Percentiles rank a stretch among this genome's conserved stretches.
phyloP scores from a whole-genome alignment of 2,113 vertebrate species.

The Phyllostomus discolor region DNA sequence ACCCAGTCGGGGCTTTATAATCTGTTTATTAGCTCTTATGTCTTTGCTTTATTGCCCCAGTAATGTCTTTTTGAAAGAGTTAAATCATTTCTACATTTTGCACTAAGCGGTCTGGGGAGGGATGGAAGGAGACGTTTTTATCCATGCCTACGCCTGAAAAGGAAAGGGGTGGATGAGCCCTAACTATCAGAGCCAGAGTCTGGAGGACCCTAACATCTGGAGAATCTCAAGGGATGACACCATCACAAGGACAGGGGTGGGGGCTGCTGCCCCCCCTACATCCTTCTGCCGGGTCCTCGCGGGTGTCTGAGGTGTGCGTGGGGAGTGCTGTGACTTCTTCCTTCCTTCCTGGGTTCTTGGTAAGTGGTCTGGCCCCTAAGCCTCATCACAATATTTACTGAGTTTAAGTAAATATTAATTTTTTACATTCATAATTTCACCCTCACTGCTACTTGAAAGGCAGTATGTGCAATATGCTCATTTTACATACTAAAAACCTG shows the following conservation, averaged over 20 bases:
- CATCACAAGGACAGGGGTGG: background rate
- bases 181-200: background rate
- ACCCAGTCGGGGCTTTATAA: no score
- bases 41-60: background rate
- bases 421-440: background rate
- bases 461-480: background rate
- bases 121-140: background rate
- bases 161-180: background rate
- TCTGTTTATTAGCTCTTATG: background rate
- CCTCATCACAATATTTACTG: background rate
- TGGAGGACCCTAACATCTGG: background rate
- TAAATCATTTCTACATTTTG: background rate
- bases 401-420: background rate
- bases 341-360: background rate
- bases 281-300: background rate
- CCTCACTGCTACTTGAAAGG: background rate
- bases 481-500: background rate
- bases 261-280: fast-evolving
- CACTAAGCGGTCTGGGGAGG: background rate
- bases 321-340: background rate
- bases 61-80: background rate
- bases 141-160: background rate
- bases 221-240: background rate
- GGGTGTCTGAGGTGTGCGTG: background rate
- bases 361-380: background rate